These are phyloP conservation scores for Hemaris fuciformis DNA, from an alignment of 2,888 invertebrate species.

Conservation along the genomic window DNA sequence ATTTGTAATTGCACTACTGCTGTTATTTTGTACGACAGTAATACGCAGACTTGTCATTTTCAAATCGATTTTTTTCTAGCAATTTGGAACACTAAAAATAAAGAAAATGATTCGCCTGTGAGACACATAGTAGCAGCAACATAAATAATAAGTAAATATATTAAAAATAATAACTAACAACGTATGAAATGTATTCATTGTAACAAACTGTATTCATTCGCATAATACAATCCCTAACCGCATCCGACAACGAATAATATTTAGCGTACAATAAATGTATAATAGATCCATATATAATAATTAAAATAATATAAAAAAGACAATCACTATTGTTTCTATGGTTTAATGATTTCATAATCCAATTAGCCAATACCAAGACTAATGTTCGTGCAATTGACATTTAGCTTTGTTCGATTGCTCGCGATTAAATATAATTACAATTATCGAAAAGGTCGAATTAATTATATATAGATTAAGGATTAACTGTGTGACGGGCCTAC, in stretches of 20 bases:
- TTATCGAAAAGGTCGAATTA: too few species aligned
- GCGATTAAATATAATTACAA: too few species aligned
- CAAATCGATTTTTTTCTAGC: neutral
- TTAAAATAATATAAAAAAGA: neutral
- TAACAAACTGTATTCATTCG: neutral
- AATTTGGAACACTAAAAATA: too few species aligned
- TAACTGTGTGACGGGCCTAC: too few species aligned
- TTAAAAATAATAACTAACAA: neutral
- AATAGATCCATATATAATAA: neutral
- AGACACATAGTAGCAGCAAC: neutral
- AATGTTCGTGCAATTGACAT: too few species aligned
- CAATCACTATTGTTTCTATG: too few species aligned
- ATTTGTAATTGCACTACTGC: neutral
- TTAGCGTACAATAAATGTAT: neutral
- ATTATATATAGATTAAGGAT: too few species aligned
- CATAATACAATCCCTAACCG: neutral
- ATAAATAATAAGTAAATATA: neutral
- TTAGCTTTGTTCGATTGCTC: too few species aligned
- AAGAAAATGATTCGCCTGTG: neutral
- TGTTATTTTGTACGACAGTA: neutral
- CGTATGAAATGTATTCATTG: neutral
- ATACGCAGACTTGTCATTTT: neutral
- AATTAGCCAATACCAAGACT: too few species aligned
- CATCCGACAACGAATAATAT: neutral
- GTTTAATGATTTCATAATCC: too few species aligned